Evolutionary conservation across 2,797 vertebrate species (phyloP).

Genomic region (Adelosebastes latens): DNA sequence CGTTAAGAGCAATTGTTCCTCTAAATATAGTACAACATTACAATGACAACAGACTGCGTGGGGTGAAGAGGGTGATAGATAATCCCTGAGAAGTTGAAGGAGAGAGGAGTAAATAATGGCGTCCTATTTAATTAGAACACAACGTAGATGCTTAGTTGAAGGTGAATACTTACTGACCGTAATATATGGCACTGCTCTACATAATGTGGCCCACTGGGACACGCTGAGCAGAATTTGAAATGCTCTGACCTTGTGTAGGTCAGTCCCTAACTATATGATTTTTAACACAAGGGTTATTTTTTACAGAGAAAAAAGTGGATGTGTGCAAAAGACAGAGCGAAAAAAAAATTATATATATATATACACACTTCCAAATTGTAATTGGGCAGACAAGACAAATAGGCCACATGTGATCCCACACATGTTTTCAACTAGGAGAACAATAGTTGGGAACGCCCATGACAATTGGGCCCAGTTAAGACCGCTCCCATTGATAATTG

Average conservation of each 20-base stretch:
- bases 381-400: conserved; percentile 12
- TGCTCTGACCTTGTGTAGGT: conserved; percentile 14
- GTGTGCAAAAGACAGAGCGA: background rate
- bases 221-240: conserved; percentile 17
- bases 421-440: background rate
- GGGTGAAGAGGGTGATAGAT: background rate
- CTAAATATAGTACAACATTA: background rate
- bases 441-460: too few species aligned
- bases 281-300: conserved; percentile 4
- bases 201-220: background rate
- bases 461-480: too few species aligned
- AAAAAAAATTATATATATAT: too few species aligned
- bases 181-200: background rate
- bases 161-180: background rate
- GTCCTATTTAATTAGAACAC: background rate
- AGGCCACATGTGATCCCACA: background rate
- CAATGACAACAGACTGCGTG: background rate
- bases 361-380: background rate
- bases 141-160: background rate
- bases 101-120: background rate
- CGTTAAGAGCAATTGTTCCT: background rate
- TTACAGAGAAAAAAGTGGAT: background rate
- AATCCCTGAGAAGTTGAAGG: background rate
- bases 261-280: background rate
- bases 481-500: background rate